Percentiles rank a stretch among this genome's conserved stretches.
Evolutionary conservation across 2,797 vertebrate genomes (phyloP).

Genomic region (Sebastes paucispinis): DNA sequence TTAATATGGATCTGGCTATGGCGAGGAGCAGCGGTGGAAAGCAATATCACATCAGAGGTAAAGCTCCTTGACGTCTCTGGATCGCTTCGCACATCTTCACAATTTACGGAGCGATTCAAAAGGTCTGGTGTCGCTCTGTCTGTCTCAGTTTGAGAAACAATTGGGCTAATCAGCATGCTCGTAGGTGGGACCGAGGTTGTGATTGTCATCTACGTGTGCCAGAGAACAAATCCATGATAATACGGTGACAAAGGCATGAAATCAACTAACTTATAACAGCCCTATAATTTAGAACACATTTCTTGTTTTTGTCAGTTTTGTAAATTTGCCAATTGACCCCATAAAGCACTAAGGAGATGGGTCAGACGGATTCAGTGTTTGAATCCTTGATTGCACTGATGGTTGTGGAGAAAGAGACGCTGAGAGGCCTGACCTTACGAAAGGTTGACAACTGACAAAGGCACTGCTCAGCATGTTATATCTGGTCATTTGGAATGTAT

Average conservation of each 20-base stretch:
- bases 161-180: background rate
- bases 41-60: constrained; percentile 34
- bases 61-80: constrained; percentile 42
- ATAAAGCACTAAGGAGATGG: background rate
- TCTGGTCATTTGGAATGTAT: background rate
- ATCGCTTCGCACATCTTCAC: constrained; percentile 13
- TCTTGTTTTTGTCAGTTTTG: background rate
- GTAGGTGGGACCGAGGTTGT: background rate
- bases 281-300: background rate
- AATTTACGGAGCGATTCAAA: constrained; percentile 4
- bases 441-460: background rate
- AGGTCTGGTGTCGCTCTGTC: constrained; percentile 1
- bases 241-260: background rate
- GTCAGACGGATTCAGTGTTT: background rate
- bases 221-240: background rate
- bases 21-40: constrained; percentile 17
- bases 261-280: background rate
- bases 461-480: background rate
- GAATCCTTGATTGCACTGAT: background rate
- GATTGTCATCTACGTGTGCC: background rate
- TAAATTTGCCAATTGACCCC: background rate
- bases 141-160: background rate
- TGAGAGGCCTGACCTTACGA: background rate
- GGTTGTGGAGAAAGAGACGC: background rate
- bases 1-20: constrained; percentile 42